Evolutionary conservation across 2,797 vertebrate genomes (phyloP), one percentile per base, ranked within the genome.

Genomic region (Adrianichthys oophorus): DNA sequence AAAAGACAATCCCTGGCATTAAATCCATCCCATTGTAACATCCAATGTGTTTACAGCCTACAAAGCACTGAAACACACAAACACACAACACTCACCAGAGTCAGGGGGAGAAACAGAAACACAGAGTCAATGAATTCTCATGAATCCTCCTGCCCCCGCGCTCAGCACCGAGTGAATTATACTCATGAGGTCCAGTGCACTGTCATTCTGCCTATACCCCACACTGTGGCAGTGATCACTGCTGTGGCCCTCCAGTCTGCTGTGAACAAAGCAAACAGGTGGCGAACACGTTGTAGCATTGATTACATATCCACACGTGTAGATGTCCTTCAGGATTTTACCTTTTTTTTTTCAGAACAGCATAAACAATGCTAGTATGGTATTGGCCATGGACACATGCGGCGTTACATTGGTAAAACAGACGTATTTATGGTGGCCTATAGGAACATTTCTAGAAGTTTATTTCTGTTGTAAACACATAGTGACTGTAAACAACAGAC

Each of bases 121-220:
- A 56, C 52, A 7, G 32, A 75, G 75, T 68, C 69, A 62, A 82
- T 79, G 72, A 78, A 77, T 76, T 44, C 67, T 57, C 59, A 62
- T 29, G 54, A 70, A 77, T 60, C 59, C 61, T 66, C 41, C 63
- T 42, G 60, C 3, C 48, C 70, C 56, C 70, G 46, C 56, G 68
- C 65, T 72, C 74, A 76, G 73, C 47, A 32, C 37, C 41, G 32
- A 40, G 50, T 45, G 54, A 57, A 44, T 53, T 44, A 56, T 57
- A 72, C 60, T 55, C 48, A 56, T 29, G 32, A 57, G 70, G 56
- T 45, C 4, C 14, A 41, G 68, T 43, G 17, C 61, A 62, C 51
- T 37, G 48, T 41, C 51, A 62, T 58, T 61, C 24, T 21, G 41
- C 17, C 50, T 32, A 3, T 23, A 48, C 48, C 43, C 52, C 43